These are phyloP conservation scores for Acrobeloides nanus DNA, from an alignment of 2,888 invertebrate species.

Conservation along the genomic window DNA sequence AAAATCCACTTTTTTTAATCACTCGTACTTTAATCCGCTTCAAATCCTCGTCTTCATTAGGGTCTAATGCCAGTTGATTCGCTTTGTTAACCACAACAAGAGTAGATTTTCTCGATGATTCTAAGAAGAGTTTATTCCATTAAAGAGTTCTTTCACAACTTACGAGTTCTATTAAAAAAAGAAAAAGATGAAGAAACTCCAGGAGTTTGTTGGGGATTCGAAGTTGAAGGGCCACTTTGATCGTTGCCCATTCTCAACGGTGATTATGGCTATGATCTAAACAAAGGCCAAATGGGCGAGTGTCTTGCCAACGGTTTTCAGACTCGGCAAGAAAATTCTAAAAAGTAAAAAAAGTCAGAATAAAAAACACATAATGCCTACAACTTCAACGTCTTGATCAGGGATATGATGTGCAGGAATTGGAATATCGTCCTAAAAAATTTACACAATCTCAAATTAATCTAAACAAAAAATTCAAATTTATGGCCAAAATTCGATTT, in stretches of 20 bases:
- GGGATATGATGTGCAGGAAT: constrained; percentile 36
- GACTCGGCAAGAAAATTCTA: constrained; percentile 9
- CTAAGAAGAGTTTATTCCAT: too few species aligned
- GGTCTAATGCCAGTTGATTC: too few species aligned
- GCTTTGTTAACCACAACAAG: too few species aligned
- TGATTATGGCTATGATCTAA: constrained; percentile 16
- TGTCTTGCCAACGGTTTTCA: constrained; percentile 14
- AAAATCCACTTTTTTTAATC: too few species aligned
- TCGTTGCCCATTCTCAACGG: constrained; percentile 31
- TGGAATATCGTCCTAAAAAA: constrained; percentile 29
- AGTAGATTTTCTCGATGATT: too few species aligned
- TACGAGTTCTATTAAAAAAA: too few species aligned
- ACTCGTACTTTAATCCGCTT: constrained; percentile 22
- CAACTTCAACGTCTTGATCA: constrained; percentile 33
- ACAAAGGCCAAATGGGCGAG: constrained; percentile 15
- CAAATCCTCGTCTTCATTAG: constrained; percentile 13
- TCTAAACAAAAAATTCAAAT: background rate
- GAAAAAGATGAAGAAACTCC: too few species aligned
- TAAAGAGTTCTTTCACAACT: too few species aligned
- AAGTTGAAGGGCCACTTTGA: constrained; percentile 24
- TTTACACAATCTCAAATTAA: background rate
- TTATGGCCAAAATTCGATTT: background rate
- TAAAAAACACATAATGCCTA: too few species aligned
- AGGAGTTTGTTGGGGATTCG: too few species aligned
- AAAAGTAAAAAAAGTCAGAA: too few species aligned